These are phyloP conservation scores for Stegodyphus mimosarum DNA, from an alignment of 1,140 invertebrate species.

Conservation along the genomic window DNA sequence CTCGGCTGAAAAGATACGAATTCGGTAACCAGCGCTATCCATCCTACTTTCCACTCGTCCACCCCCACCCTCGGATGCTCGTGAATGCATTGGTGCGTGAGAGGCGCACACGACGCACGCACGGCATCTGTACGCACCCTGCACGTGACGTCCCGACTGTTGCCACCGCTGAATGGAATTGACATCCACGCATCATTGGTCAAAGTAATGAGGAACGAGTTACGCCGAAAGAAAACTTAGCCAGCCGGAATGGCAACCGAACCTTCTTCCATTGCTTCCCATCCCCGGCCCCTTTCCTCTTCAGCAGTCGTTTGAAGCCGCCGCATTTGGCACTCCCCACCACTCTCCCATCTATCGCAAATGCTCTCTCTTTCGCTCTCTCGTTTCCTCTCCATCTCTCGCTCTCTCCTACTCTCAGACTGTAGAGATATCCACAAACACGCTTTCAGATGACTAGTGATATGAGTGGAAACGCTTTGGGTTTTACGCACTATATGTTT, in stretches of 20 bases:
- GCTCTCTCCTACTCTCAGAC: neutral
- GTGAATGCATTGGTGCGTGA: slow-evolving; percentile 39
- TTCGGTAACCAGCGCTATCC: neutral
- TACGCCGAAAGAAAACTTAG: slow-evolving; percentile 55
- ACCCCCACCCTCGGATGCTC: slow-evolving; percentile 1
- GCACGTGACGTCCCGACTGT: slow-evolving; percentile 56
- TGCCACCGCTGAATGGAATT: slow-evolving; percentile 52
- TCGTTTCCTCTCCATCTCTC: neutral
- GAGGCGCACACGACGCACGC: slow-evolving; percentile 10
- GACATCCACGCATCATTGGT: slow-evolving; percentile 59
- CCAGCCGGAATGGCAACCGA: slow-evolving; percentile 59
- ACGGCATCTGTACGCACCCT: slow-evolving; percentile 22
- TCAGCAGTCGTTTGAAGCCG: slow-evolving; percentile 9
- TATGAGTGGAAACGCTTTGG: neutral
- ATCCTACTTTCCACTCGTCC: neutral
- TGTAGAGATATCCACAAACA: neutral
- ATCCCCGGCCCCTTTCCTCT: neutral
- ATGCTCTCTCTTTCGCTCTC: neutral
- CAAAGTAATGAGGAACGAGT: slow-evolving; percentile 59
- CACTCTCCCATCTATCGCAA: neutral
- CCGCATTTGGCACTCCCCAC: neutral
- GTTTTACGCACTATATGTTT: neutral
- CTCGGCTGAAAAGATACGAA: slow-evolving; percentile 6
- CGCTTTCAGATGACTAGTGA: neutral
- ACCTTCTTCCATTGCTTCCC: slow-evolving; percentile 19